These are phyloP conservation scores for Enteromius thamalakanensis DNA, from an alignment of 2,797 vertebrate species.

Conservation along the genomic window DNA sequence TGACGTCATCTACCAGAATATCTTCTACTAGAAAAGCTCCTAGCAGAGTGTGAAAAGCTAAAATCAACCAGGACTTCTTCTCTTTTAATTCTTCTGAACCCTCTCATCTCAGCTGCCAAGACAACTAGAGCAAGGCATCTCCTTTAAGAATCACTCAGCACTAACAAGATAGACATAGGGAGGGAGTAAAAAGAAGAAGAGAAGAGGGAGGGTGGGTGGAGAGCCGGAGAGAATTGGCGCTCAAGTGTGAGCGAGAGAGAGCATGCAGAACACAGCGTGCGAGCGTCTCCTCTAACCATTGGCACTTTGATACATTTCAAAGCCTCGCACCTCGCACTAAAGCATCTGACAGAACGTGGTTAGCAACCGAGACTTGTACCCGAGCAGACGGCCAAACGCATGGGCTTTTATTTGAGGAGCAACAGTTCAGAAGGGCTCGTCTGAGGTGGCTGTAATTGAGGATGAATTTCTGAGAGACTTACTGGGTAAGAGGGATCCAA, in stretches of 20 bases:
- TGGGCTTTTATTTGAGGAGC: conserved; percentile 22
- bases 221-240: conserved; percentile 66
- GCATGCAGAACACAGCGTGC: conserved; percentile 72
- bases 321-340: conserved; percentile 65
- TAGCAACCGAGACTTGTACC: background rate
- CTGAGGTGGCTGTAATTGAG: background rate
- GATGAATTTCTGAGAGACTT: conserved; percentile 12
- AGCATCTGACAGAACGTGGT: conserved; percentile 6
- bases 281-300: conserved; percentile 83
- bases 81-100: conserved; percentile 64
- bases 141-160: conserved; percentile 68
- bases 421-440: conserved; percentile 6
- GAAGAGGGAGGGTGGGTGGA: conserved; percentile 59
- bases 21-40: background rate
- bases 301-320: conserved; percentile 76
- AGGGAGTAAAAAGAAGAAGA: conserved; percentile 60
- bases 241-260: conserved; percentile 70
- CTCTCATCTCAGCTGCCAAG: conserved; percentile 69
- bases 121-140: conserved; percentile 62
- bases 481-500: background rate
- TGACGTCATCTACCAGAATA: background rate
- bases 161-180: conserved; percentile 66
- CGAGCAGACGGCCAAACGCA: background rate
- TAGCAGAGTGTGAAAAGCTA: background rate
- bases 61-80: conserved; percentile 58